Conservation (phyloP, 2,888 invertebrate species). For the Sycophila texana region DNA sequence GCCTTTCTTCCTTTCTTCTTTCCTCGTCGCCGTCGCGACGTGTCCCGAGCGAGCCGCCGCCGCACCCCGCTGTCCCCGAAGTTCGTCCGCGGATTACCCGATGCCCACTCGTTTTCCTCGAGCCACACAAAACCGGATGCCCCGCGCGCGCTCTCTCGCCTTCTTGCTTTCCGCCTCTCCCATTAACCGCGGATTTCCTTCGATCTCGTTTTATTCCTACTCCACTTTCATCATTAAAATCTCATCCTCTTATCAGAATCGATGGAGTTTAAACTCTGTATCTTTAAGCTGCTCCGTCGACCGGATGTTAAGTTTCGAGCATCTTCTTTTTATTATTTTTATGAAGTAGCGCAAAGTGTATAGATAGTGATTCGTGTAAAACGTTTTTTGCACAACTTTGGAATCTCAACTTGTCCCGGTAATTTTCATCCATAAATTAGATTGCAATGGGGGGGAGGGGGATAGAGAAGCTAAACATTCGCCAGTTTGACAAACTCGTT, state of each 20-base stretch:
- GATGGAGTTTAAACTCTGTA: neutral
- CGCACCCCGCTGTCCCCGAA: slow-evolving; percentile 65
- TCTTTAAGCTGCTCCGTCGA: too few relatives aligned
- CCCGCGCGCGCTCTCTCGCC: too few relatives aligned
- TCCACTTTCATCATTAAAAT: slow-evolving; percentile 22
- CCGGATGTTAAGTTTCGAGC: too few relatives aligned
- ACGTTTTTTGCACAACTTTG: too few relatives aligned
- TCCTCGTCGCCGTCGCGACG: neutral
- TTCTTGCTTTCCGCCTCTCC: slow-evolving; percentile 16
- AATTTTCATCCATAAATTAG: too few relatives aligned
- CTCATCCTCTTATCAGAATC: slow-evolving; percentile 14
- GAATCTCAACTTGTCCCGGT: too few relatives aligned
- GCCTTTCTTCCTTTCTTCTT: slow-evolving; percentile 16
- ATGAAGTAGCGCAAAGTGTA: neutral
- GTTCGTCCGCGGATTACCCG: slow-evolving; percentile 49
- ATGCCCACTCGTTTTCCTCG: slow-evolving; percentile 38
- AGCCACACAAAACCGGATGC: slow-evolving; percentile 38
- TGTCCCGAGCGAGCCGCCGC: slow-evolving; percentile 67
- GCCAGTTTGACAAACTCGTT: neutral
- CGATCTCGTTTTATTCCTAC: neutral
- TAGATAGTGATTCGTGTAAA: too few relatives aligned
- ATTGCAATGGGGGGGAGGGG: too few relatives aligned
- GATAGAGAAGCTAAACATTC: neutral
- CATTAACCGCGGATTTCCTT: slow-evolving; percentile 1
- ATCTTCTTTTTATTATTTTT: too few relatives aligned